Evolutionary conservation across 2,888 invertebrate species (phyloP).

Genomic region (Philonicus albiceps): DNA sequence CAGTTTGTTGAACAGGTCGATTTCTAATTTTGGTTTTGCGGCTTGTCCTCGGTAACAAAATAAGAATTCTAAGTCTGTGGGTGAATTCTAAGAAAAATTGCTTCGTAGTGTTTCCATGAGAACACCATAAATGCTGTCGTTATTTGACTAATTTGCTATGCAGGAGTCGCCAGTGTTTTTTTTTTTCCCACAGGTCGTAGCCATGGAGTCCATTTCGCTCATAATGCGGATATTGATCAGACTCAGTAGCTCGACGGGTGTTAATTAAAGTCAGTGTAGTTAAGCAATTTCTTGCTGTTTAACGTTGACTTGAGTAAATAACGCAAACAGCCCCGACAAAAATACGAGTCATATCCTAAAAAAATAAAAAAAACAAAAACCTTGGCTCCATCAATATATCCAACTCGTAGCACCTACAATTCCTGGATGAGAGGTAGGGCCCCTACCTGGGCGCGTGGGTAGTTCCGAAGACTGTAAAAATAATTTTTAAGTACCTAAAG

Average conservation of each 20-base stretch:
- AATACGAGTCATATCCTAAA: neutral
- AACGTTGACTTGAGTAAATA: neutral
- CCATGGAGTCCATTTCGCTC: neutral
- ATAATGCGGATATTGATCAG: neutral
- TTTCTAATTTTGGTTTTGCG: neutral
- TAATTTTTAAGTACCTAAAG: neutral
- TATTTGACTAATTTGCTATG: neutral
- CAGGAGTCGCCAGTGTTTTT: no score
- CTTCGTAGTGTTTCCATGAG: neutral
- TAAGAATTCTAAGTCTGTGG: neutral
- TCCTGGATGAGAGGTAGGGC: neutral
- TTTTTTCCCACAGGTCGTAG: neutral
- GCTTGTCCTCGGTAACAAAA: neutral
- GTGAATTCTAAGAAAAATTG: neutral
- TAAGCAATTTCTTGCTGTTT: neutral
- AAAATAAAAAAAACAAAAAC: no score
- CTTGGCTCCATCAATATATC: neutral
- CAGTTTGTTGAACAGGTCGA: neutral
- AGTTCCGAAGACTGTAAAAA: neutral
- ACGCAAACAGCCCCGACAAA: neutral
- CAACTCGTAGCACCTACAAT: neutral
- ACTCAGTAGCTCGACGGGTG: neutral
- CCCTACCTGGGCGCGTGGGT: neutral
- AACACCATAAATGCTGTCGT: neutral
- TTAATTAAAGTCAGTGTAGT: neutral